Evolutionary conservation across 2,113 vertebrate genomes (phyloP).

Genomic region (Leptobrachium leishanense): DNA sequence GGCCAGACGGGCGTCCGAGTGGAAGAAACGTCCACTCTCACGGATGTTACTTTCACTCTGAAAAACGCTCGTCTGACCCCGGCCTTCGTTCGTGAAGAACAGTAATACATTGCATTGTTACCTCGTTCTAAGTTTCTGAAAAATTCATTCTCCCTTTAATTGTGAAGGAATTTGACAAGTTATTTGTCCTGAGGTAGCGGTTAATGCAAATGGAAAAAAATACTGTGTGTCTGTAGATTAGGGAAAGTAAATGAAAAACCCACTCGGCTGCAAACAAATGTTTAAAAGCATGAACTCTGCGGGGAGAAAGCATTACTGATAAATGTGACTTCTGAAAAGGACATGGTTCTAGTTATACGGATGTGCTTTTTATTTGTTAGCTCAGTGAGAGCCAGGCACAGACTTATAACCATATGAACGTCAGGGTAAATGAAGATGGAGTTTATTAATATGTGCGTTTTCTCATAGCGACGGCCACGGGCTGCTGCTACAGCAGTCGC

Average conservation of each 20-base stretch:
- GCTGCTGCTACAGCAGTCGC: too few relatives aligned
- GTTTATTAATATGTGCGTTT: too few relatives aligned
- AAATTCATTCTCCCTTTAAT: not conserved
- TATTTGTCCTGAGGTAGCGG: not conserved
- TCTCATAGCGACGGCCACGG: too few relatives aligned
- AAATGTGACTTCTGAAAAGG: not conserved
- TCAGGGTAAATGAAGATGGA: too few relatives aligned
- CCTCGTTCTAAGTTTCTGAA: not conserved
- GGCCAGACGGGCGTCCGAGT: too few relatives aligned
- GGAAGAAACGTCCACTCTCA: too few relatives aligned
- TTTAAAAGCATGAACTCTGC: not conserved
- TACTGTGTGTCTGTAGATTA: not conserved
- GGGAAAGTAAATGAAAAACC: not conserved
- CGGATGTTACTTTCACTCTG: too few relatives aligned
- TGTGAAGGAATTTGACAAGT: not conserved
- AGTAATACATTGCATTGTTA: not conserved
- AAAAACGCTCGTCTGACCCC: too few relatives aligned
- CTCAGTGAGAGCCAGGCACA: not conserved
- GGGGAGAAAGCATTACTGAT: not conserved
- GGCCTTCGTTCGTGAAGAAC: too few relatives aligned
- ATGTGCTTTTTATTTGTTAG: not conserved
- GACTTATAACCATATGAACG: not conserved
- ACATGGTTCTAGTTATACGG: not conserved
- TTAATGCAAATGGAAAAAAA: not conserved
- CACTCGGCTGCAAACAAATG: not conserved